Evolutionary conservation across 2,113 vertebrate species (phyloP), one percentile per base, ranked within the genome.

Genomic region (Numenius arquata): DNA sequence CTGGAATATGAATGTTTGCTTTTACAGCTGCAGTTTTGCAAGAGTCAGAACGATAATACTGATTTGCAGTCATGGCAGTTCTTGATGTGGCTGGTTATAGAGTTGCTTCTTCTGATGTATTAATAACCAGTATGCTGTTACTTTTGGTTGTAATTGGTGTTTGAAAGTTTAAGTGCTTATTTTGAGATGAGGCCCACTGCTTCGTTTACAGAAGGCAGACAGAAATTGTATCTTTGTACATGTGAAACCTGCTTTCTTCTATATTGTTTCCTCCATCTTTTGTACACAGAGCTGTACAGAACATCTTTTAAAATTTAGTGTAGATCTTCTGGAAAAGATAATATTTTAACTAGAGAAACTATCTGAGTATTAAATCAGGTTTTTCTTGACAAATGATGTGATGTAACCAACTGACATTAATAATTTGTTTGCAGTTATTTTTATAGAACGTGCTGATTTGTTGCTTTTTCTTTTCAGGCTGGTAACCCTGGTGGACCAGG

Each of bases 401-500:
- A 9, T 84, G 6, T 68, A 58, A 41, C 27, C 13, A 26, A 5
- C 45, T 93, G 12, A 2, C 18, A 13, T 58, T 41, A 62, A 25
- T 76, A 53, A 34, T 67, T 91, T 71, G 9, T 53, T 89, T 70
- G 26, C 8, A 15, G 3, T 71, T 32, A 9, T 70, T 90, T 41
- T 73, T 71, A 8, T 17, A 59, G 41, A 77, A 50, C 0, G 0
- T 81, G 16, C 27, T 96, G 3, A 95, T 73, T 85, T 66, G 8
- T 90, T 50, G 53, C 7, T 82, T 66, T 63, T 80, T 40, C 7
- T 70, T 34, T 76, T 47, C 78, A 99, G 98, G 98, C 99, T n/a
- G 99, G 99, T 21, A 99, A 99, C 41, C 99, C 99, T 96, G 98
- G 98, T 94, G 98, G 98, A 30, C 99, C 99, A 23, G 99, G 99